Evolutionary conservation across 2,797 vertebrate species (phyloP).

Genomic region (Siniperca undulata): DNA sequence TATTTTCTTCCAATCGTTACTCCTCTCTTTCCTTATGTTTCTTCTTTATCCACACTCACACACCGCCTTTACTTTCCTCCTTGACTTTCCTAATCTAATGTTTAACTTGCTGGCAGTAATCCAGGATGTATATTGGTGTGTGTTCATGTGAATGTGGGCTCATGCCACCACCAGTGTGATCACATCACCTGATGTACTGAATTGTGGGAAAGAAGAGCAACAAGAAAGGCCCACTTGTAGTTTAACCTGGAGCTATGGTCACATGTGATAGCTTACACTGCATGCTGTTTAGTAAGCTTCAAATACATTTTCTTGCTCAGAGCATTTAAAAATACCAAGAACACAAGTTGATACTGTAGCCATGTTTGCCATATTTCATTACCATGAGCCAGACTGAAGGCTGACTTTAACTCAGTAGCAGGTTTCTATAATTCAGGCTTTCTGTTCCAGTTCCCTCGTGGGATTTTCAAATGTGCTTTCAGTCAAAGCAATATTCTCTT

Average conservation of each 20-base stretch:
- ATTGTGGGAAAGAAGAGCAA: constrained; percentile 12
- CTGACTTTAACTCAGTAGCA: not conserved
- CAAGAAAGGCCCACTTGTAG: constrained; percentile 16
- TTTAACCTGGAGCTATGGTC: constrained; percentile 18
- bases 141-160: constrained; percentile 31
- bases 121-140: constrained; percentile 25
- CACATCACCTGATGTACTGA: constrained; percentile 47
- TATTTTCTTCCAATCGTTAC: not conserved
- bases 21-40: constrained; percentile 24
- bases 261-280: not conserved
- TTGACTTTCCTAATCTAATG: constrained; percentile 63
- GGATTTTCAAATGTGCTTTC: constrained; percentile 27
- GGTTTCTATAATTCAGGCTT: constrained; percentile 3
- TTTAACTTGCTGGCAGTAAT: constrained; percentile 73
- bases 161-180: constrained; percentile 5
- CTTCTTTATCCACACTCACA: not conserved
- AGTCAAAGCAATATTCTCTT: constrained; percentile 3
- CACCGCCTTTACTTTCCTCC: constrained; percentile 23
- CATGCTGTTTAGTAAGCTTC: not conserved
- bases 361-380: not conserved
- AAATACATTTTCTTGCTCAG: not conserved
- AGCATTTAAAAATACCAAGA: not conserved
- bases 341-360: not conserved
- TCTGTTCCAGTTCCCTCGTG: not conserved
- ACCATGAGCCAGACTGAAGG: not conserved